Conservation (phyloP, 1,140 invertebrate species). For the Sycobia sp. region DNA sequence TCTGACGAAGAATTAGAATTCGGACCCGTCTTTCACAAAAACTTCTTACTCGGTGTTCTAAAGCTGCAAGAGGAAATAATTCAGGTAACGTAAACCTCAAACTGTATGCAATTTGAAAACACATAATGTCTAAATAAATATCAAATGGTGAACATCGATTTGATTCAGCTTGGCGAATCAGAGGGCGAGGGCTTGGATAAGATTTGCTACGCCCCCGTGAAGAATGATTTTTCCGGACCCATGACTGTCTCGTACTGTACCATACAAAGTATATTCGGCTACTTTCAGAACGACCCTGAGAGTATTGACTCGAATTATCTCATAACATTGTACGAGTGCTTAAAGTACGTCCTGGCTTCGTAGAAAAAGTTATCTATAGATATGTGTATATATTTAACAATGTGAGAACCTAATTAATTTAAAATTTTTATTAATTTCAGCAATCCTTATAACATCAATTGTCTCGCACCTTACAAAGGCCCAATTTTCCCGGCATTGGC, state of each 20-base stretch:
- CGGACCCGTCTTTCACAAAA: constrained; percentile 83
- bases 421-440: constrained; percentile 43
- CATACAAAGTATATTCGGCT: constrained; percentile 89
- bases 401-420: too few species aligned
- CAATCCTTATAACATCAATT: constrained; percentile 77
- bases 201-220: constrained; percentile 87
- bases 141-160: background rate
- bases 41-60: constrained; percentile 77
- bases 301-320: constrained; percentile 65
- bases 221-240: constrained; percentile 60
- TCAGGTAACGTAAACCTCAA: constrained; percentile 57
- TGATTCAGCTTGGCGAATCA: constrained; percentile 53
- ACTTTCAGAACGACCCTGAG: constrained; percentile 77
- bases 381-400: too few species aligned
- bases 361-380: background rate
- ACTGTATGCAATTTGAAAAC: constrained; percentile 1
- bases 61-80: constrained; percentile 80
- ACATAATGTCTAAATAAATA: background rate
- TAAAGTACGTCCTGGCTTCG: constrained; percentile 65
- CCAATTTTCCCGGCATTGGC: constrained; percentile 90
- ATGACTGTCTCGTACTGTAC: constrained; percentile 72
- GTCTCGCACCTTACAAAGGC: constrained; percentile 86
- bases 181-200: constrained; percentile 68
- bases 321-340: constrained; percentile 73
- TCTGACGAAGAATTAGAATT: constrained; percentile 55